These are phyloP conservation scores for Siniperca obscura DNA, from an alignment of 2,797 vertebrate genomes.

Conservation along the genomic window DNA sequence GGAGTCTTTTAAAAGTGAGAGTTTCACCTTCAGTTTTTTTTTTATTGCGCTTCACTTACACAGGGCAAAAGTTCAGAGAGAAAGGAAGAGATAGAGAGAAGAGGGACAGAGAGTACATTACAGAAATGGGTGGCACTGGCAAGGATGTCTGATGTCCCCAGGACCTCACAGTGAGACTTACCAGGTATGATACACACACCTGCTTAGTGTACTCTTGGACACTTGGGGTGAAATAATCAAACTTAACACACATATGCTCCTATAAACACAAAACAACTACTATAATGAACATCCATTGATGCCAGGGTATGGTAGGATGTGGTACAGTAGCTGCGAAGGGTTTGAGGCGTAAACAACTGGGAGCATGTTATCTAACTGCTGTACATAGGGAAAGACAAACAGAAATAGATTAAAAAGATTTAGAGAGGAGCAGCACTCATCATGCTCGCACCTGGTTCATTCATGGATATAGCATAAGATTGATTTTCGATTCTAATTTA, in stretches of 20 bases:
- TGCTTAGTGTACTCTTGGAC: background rate
- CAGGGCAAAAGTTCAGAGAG: background rate
- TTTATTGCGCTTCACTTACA: background rate
- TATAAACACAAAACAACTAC: constrained; percentile 10
- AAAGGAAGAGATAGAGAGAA: background rate
- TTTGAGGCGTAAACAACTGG: constrained; percentile 43
- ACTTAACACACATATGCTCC: constrained; percentile 8
- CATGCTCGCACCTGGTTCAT: background rate
- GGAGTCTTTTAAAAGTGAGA: constrained; percentile 26
- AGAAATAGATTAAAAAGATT: constrained; percentile 22
- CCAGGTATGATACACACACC: constrained; percentile 10
- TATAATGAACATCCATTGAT: constrained; percentile 20
- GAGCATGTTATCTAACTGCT: background rate
- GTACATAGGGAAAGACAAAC: background rate
- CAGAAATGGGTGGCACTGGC: background rate
- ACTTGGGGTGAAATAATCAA: constrained; percentile 25
- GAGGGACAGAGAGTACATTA: background rate
- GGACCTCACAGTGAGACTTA: constrained; percentile 10
- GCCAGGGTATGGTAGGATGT: background rate
- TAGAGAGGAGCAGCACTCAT: constrained; percentile 1
- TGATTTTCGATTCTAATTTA: constrained; percentile 14
- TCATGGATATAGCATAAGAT: background rate
- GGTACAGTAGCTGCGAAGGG: background rate
- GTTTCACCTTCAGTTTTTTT: constrained; percentile 33
- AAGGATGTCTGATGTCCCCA: constrained; percentile 2